Evolutionary conservation across 2,888 invertebrate genomes (phyloP).

Genomic region (Trichogramma dendrolimi): DNA sequence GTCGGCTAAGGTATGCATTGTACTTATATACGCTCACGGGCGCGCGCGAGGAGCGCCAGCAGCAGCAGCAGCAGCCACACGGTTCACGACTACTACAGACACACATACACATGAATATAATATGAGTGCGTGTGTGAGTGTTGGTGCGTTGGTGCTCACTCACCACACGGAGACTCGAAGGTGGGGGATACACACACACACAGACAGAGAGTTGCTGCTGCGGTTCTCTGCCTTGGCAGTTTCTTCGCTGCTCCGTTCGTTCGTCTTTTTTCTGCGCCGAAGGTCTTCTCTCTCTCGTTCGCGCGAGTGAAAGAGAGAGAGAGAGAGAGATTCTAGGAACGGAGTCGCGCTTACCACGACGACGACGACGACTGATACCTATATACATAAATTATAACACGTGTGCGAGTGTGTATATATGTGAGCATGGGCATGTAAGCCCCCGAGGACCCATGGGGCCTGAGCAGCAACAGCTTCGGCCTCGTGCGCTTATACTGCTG

Average conservation of each 20-base stretch:
- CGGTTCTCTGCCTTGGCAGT: constrained; percentile 6
- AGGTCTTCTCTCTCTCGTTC: neutral
- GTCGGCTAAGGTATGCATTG: constrained; percentile 36
- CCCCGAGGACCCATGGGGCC: neutral
- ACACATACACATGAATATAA: too few species aligned
- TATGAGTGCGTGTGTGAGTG: too few species aligned
- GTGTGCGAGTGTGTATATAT: neutral
- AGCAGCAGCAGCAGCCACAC: too few species aligned
- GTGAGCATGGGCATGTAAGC: neutral
- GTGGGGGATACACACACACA: neutral
- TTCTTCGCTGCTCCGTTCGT: neutral
- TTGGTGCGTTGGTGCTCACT: too few species aligned
- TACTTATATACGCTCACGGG: constrained; percentile 21
- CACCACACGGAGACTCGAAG: too few species aligned
- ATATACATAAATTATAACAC: neutral
- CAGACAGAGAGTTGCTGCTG: constrained; percentile 5
- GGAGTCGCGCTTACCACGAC: too few species aligned
- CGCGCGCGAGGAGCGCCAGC: too few species aligned
- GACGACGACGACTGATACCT: too few species aligned
- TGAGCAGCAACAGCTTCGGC: too few species aligned
- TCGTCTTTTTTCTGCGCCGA: neutral
- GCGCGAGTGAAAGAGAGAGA: constrained; percentile 10
- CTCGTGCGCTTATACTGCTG: too few species aligned
- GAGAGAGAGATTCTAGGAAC: neutral
- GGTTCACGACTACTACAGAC: too few species aligned